Base-by-base conservation (phyloP, 2,797 vertebrate genomes). In the Anguilla pacifica region DNA sequence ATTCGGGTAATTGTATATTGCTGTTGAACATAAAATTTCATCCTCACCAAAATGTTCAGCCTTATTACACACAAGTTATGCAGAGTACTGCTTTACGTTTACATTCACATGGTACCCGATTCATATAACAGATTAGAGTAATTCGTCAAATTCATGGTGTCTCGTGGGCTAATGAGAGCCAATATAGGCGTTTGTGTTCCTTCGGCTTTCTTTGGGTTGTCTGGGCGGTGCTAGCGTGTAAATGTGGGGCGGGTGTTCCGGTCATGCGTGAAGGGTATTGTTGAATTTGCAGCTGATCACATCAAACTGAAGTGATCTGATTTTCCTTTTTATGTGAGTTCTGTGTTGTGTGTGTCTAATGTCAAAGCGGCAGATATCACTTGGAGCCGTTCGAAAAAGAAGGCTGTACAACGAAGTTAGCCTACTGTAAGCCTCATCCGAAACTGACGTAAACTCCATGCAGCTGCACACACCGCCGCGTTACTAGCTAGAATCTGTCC, bases 241-340 rank as follows among this genome's bases (percentile, higher is more conserved):
- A 6, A 57, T 59, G 61, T 43, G 84, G 83, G 84, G 61, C 84
- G 84, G 84, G 84, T 85, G 28, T 85, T 85, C 84, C 84, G 55
- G 72, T 77, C 72, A 74, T 35, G 28, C 55, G 46, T 35, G 25
- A 22, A 70, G 67, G 67, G 85, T 86, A 79, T 86, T 70, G 85
- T 86, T 55, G 67, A 86, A 22, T 86, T 86, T 25, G 70, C 85
- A 55, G 74, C 31, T 70, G 61, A 85, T 70, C 84, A 85, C 25
- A 70, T 35, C 67, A n/a, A 79, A 86, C 51, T 55, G 7, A 43
- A 67, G 49, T 17, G 84, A 28, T 64, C 35, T 31, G 70, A 57
- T 70, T 77, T 49, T 22, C 35, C 61, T 15, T n/a, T 72, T 31
- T 31, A 28, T 72, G 67, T 46, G 39, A 53, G 64, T 11, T 43